Base-by-base conservation (phyloP, 1,140 invertebrate species). In the Araneus ventricosus region DNA sequence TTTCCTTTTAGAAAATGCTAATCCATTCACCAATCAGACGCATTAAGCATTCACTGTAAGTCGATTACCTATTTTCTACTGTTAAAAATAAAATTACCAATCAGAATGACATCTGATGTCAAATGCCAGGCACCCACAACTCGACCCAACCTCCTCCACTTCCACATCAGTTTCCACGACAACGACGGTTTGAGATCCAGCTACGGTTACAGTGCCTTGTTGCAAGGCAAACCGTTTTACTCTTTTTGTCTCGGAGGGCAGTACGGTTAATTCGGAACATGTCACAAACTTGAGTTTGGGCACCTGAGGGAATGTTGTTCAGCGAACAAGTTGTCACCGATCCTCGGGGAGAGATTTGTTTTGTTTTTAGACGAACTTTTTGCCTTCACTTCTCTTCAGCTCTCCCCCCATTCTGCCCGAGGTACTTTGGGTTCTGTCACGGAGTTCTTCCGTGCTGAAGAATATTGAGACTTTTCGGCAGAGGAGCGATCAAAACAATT, bases 201-300 rank as follows among this genome's bases (percentile, higher is more conserved):
- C 37, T 24, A 45, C 80, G 80, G 79, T n/a, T 24, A n/a, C 39
- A 20, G 17, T 27, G 41, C 20, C 63, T 61, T 67, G 88, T 89
- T 79, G 67, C 70, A 52, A 67, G 39, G 45, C 45, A 52, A 88
- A 70, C 52, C 41, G n/a, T n/a, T 89, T 22, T 45, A 41, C 70
- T 75, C 70, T 75, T 79, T 89, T 90, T 61, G 88, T 90, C 88
- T 82, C 79, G 22, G 17, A 80, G 88, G 88, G 79, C 57, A 45
- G 90, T 85, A 34, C 57, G n/a, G 90, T 85, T 91, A 91, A 91
- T 91, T 91, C 90, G 52, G 39, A 85, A 91, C 90, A 91, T 91
- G 90, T 91, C 90, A 91, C 90, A 91, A 91, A 91, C 90, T 91
- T 91, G 80, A 91, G 90, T 85, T 85, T 91, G 24, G 80, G 61